Percentiles rank a stretch among this genome's conserved stretches.
phyloP scores from a whole-genome alignment of 2,888 invertebrate genomes.

The Flexamia atlantica region DNA sequence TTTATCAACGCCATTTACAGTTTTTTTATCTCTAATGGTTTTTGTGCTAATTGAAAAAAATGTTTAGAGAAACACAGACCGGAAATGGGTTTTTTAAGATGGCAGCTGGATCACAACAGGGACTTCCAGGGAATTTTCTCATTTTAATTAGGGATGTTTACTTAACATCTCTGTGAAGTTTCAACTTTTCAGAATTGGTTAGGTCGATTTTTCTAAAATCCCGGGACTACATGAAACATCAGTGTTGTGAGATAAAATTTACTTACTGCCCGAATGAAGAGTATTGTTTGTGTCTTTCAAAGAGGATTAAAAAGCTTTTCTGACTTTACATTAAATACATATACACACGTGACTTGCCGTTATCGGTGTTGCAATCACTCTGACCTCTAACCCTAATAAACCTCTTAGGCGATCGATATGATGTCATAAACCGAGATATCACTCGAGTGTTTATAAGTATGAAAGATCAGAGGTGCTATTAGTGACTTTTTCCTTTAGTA shows the following conservation, averaged over 20 bases:
- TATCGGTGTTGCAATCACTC: conserved; percentile 8
- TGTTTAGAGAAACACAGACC: no score
- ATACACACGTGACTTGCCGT: conserved; percentile 1
- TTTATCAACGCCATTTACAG: no score
- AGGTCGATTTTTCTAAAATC: no score
- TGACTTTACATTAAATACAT: no score
- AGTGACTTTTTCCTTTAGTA: not conserved
- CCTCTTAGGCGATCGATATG: not conserved
- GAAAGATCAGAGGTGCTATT: not conserved
- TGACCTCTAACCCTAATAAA: conserved; percentile 6
- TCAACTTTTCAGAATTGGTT: no score
- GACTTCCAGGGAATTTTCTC: no score
- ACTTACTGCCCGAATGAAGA: not conserved
- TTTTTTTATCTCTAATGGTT: no score
- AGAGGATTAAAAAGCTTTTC: not conserved
- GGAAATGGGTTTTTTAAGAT: no score
- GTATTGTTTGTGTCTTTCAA: conserved; percentile 3
- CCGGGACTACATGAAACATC: conserved; percentile 2
- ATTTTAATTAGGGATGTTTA: no score
- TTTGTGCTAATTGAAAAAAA: no score
- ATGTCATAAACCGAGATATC: not conserved
- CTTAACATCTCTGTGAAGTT: no score
- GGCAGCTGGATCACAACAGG: no score
- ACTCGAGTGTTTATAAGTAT: not conserved
- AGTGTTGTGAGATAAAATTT: conserved; percentile 18